Evolutionary conservation across 2,888 invertebrate species (phyloP), one percentile per base, ranked within the genome.

Genomic region (Conomelus anceps): DNA sequence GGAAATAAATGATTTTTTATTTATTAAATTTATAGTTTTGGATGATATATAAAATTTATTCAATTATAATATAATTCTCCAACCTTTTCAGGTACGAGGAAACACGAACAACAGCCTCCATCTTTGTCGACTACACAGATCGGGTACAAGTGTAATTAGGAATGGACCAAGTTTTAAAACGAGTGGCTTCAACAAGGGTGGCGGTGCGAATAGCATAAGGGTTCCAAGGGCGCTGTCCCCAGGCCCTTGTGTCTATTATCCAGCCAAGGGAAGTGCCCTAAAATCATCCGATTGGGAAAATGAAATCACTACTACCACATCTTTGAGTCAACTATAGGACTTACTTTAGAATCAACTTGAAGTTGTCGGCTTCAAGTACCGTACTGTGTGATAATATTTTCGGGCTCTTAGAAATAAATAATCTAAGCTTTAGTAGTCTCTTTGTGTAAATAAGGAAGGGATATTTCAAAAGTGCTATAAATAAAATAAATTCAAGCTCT

Each of bases 221-320:
- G 89, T 90, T n/a, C 26, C 89, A 1, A 23, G 90, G 84, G 88
- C 90, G 7, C 86, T 90, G 4, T 90, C 90, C 13, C 94, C 94
- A 0, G 94, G 94, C 0, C 94, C 94, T 0, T 94, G 94, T 91
- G 94, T 94, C n/a, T 94, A 94, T 92, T 95, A 95, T 92, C 94
- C 94, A 0, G 94, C 93, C 0, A 86, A 90, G 22, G 85, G 87
- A 41, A 85, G 88, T 4, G 88, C 89, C 22, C 88, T 88, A 0
- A 87, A 89, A 87, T 23, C 86, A 23, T 88, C 88, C 23, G 87
- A 90, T 22, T 88, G 89, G 26, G 89, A 89, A 22, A 87, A 89
- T 85, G 88, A 90, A 13, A 90, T 89, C 26, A 90, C 90, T 11
- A 90, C 90, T 17, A 89, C 90, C 22, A 90, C 88, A 22, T 89